phyloP scores from a whole-genome alignment of 1,140 invertebrate genomes.

The Propsilocerus akamusi region DNA sequence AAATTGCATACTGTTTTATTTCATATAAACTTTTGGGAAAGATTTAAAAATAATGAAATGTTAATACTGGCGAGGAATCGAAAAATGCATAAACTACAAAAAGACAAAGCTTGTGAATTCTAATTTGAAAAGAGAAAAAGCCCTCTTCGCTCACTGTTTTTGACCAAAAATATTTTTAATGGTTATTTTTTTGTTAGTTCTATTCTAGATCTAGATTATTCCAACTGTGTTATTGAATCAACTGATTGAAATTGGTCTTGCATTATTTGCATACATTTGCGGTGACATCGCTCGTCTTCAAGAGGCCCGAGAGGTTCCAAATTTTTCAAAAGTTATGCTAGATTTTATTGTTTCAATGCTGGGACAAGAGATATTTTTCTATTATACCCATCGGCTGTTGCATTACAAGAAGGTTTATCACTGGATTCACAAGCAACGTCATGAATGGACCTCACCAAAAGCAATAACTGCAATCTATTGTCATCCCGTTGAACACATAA shows the following conservation, averaged over 20 bases:
- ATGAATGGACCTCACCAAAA: conserved; percentile 66
- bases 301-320: conserved; percentile 43
- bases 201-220: conserved; percentile 26
- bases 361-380: conserved; percentile 66
- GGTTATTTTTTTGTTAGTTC: conserved; percentile 47
- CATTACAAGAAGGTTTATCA: conserved; percentile 59
- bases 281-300: neutral
- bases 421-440: conserved; percentile 68
- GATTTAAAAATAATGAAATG: too few relatives aligned
- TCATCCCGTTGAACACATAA: conserved; percentile 73
- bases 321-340: conserved; percentile 53
- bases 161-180: too few relatives aligned
- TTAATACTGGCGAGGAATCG: too few relatives aligned
- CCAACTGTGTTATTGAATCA: conserved; percentile 59
- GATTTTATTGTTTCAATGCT: conserved; percentile 55
- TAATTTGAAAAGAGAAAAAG: too few relatives aligned
- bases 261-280: neutral
- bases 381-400: conserved; percentile 68
- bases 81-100: too few relatives aligned
- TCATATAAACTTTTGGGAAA: too few relatives aligned
- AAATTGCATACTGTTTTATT: too few relatives aligned
- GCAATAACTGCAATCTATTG: conserved; percentile 67
- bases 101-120: too few relatives aligned
- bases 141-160: too few relatives aligned
- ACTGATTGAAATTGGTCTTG: conserved; percentile 35